These are phyloP conservation scores for Megaleporinus macrocephalus DNA, from an alignment of 2,113 vertebrate species.

Conservation along the genomic window DNA sequence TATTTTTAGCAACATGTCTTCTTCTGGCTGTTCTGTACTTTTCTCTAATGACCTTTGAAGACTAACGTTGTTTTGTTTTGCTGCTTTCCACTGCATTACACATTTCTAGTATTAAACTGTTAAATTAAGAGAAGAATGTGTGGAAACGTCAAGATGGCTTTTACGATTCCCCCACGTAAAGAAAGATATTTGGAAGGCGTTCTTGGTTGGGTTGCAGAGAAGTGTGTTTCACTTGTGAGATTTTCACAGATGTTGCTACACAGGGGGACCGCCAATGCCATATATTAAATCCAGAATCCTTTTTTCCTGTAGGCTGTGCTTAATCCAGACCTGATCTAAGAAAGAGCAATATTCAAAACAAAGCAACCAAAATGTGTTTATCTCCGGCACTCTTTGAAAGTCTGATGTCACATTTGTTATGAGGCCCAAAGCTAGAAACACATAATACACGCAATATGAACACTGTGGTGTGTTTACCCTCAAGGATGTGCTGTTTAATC, in stretches of 20 bases:
- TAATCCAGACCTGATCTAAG: constrained; percentile 32
- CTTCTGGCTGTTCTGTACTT: constrained; percentile 8
- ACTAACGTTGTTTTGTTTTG: constrained; percentile 20
- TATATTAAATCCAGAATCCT: constrained; percentile 56
- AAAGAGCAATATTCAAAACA: neutral
- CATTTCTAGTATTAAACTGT: constrained; percentile 19
- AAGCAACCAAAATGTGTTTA: constrained; percentile 24
- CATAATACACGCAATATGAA: constrained; percentile 20
- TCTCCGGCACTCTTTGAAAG: constrained; percentile 25
- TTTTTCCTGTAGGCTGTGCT: constrained; percentile 55
- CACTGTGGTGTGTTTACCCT: neutral
- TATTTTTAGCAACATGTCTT: neutral
- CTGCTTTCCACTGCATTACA: neutral
- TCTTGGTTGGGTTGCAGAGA: constrained; percentile 53
- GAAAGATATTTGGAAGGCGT: constrained; percentile 31
- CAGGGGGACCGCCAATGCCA: constrained; percentile 43
- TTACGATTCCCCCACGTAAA: constrained; percentile 41
- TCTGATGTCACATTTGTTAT: constrained; percentile 29
- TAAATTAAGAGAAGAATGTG: constrained; percentile 4
- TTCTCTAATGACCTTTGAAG: constrained; percentile 15
- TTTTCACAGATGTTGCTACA: constrained; percentile 61
- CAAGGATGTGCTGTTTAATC: neutral
- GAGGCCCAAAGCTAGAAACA: neutral
- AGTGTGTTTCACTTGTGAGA: constrained; percentile 38
- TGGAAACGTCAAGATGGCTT: constrained; percentile 20